Conservation (phyloP, 2,113 vertebrate genomes). For the Larimichthys crocea region DNA sequence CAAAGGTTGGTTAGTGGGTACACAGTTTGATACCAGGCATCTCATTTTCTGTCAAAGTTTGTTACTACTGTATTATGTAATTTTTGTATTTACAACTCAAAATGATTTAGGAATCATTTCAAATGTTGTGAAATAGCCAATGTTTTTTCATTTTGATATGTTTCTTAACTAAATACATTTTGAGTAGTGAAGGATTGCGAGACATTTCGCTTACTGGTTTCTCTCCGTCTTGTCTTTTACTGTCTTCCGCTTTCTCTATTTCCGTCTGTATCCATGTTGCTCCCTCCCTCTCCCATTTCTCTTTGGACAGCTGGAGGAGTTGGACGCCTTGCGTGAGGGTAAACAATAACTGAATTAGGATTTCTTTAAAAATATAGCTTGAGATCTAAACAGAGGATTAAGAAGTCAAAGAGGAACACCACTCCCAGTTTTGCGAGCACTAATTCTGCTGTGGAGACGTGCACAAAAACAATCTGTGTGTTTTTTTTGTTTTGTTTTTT, state of each 20-base stretch:
- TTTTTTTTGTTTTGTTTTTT: slow-evolving; percentile 16
- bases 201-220: slow-evolving; percentile 27
- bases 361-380: slow-evolving; percentile 69
- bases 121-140: not conserved
- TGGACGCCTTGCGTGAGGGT: slow-evolving; percentile 60
- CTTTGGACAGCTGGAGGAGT: slow-evolving; percentile 68
- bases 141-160: not conserved
- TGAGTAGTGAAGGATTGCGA: not conserved
- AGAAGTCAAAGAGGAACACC: slow-evolving; percentile 39
- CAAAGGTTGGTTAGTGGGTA: slow-evolving; percentile 40
- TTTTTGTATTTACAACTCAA: not conserved
- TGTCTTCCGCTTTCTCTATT: slow-evolving; percentile 21
- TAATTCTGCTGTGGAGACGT: slow-evolving; percentile 32
- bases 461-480: slow-evolving; percentile 22
- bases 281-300: slow-evolving; percentile 37
- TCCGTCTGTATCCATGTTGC: slow-evolving; percentile 25
- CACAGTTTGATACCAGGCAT: slow-evolving; percentile 36
- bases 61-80: slow-evolving; percentile 14
- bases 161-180: not conserved
- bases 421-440: slow-evolving; percentile 49
- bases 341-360: slow-evolving; percentile 70
- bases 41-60: slow-evolving; percentile 27
- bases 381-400: slow-evolving; percentile 69
- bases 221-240: slow-evolving; percentile 1
- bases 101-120: not conserved